Percentiles rank a stretch among this genome's conserved stretches.
These are phyloP conservation scores for Araneus ventricosus DNA, from an alignment of 1,140 invertebrate genomes.

Conservation along the genomic window DNA sequence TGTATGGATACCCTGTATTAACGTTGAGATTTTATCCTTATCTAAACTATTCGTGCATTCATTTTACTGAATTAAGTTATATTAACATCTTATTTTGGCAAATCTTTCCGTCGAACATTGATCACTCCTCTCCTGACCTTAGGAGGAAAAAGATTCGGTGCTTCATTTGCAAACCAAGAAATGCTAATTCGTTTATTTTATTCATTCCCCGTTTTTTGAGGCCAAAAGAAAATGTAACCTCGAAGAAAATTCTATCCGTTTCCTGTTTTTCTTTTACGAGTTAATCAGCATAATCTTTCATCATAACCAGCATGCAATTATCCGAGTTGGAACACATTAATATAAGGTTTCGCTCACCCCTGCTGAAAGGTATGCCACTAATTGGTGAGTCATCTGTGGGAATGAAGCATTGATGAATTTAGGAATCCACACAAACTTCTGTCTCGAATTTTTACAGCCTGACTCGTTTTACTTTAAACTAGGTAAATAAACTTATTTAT, in stretches of 20 bases:
- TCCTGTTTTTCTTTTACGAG: slow-evolving; percentile 2
- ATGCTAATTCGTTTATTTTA: slow-evolving; percentile 11
- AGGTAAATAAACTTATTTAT: too few species aligned
- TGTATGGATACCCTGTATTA: too few species aligned
- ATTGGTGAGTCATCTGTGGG: background rate
- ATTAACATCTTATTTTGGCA: too few species aligned
- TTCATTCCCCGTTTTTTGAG: background rate
- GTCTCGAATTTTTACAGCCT: too few species aligned
- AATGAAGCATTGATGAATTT: background rate
- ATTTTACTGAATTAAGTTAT: too few species aligned
- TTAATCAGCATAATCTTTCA: slow-evolving; percentile 34
- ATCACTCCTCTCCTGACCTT: background rate
- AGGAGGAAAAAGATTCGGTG: background rate
- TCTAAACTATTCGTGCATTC: too few species aligned
- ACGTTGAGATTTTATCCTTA: too few species aligned
- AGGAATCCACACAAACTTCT: too few species aligned
- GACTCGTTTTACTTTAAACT: too few species aligned
- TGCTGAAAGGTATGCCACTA: slow-evolving; percentile 1
- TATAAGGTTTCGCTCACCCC: background rate
- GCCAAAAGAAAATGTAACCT: slow-evolving; percentile 12
- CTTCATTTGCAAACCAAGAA: slow-evolving; percentile 21
- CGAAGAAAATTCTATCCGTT: slow-evolving; percentile 28
- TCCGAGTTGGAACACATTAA: background rate
- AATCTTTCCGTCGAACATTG: background rate
- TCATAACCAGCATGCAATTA: slow-evolving; percentile 34